These are phyloP conservation scores for Drosophila equinoxialis DNA, from an alignment of 1,140 invertebrate genomes.

Conservation along the genomic window DNA sequence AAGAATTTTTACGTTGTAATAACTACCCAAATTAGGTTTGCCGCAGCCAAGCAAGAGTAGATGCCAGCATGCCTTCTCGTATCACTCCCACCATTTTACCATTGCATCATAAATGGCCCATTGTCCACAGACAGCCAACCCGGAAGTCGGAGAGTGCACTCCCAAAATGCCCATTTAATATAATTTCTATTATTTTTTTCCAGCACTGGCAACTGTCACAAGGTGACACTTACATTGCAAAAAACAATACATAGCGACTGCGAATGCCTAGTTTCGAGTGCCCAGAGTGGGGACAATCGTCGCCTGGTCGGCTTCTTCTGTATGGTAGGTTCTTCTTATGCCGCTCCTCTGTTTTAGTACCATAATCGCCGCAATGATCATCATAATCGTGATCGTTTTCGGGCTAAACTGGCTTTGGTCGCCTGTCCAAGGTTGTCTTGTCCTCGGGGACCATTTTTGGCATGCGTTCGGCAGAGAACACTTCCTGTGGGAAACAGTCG, in stretches of 20 bases:
- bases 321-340: conserved; percentile 1
- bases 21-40: conserved; percentile 63
- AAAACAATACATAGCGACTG: conserved; percentile 70
- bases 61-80: conserved; percentile 39
- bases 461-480: conserved; percentile 74
- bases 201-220: conserved; percentile 73
- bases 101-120: conserved; percentile 55
- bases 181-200: conserved; percentile 78
- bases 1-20: conserved; percentile 57
- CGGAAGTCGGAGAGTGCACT: conserved; percentile 68
- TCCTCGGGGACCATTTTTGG: conserved; percentile 76
- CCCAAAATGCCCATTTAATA: conserved; percentile 78
- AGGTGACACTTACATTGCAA: conserved; percentile 79
- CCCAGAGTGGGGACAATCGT: conserved; percentile 46
- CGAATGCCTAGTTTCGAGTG: conserved; percentile 35
- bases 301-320: background rate
- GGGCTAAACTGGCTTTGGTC: conserved; percentile 35
- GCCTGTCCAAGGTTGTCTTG: conserved; percentile 56
- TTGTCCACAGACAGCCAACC: conserved; percentile 63
- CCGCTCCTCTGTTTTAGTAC: conserved; percentile 23
- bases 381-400: conserved; percentile 76
- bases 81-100: background rate
- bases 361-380: conserved; percentile 67
- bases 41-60: conserved; percentile 28
- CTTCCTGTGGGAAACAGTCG: conserved; percentile 75